A percentile compares a stretch with the other conserved stretches of the same genome.
phyloP scores from a whole-genome alignment of 2,888 invertebrate species.

The Sthenelais limicola region DNA sequence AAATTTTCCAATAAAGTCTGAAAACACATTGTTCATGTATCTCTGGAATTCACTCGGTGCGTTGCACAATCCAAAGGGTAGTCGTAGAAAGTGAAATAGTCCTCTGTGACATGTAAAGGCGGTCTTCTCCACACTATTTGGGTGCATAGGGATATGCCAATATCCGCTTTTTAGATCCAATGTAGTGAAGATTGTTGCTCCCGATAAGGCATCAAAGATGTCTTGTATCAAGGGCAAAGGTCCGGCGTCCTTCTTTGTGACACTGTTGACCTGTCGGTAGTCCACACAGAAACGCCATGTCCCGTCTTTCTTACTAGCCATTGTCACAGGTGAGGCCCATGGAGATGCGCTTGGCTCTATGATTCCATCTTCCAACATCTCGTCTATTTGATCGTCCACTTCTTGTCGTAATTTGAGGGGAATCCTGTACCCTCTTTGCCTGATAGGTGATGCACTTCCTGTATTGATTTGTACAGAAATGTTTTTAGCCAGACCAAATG shows the following conservation, averaged over 20 bases:
- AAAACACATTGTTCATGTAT: conserved; percentile 36
- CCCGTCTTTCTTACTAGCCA: neutral
- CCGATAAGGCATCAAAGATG: conserved; percentile 46
- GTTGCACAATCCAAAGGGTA: conserved; percentile 48
- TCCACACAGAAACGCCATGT: conserved; percentile 45
- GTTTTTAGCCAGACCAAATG: neutral
- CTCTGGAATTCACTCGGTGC: conserved; percentile 45
- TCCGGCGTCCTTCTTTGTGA: conserved; percentile 38
- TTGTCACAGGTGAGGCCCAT: neutral
- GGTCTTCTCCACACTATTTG: conserved; percentile 43
- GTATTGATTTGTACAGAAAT: neutral
- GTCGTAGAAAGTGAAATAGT: conserved; percentile 41
- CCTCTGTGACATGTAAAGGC: conserved; percentile 40
- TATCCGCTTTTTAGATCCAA: conserved; percentile 44
- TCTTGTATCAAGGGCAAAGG: conserved; percentile 46
- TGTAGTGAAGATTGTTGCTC: conserved; percentile 34
- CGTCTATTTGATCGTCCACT: neutral
- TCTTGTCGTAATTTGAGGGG: neutral
- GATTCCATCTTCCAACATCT: conserved; percentile 4
- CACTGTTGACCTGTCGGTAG: conserved; percentile 40
- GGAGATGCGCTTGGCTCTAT: neutral
- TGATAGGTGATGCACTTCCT: neutral
- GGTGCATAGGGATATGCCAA: conserved; percentile 43
- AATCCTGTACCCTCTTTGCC: neutral
- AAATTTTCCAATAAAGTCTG: conserved; percentile 25